Conservation (phyloP, 2,888 invertebrate genomes). For the Cerastis leucographa region DNA sequence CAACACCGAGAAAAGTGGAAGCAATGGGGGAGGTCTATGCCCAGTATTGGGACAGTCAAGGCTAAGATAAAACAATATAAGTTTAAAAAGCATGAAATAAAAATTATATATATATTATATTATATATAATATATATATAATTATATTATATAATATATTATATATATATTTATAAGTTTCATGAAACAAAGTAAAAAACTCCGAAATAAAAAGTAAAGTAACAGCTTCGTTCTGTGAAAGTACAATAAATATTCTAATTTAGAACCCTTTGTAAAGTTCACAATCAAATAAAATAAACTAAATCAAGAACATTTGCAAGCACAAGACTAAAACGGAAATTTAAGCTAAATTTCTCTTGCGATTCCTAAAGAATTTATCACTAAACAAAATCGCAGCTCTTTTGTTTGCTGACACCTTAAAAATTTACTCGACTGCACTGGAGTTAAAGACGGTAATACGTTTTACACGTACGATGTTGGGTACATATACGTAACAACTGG, state of each 20-base stretch:
- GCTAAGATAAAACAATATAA: too few relatives aligned
- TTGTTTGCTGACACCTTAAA: constrained; percentile 54
- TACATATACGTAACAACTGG: constrained; percentile 45
- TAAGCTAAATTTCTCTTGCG: constrained; percentile 16
- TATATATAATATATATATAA: too few relatives aligned
- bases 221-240: neutral
- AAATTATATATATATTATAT: too few relatives aligned
- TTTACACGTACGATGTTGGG: constrained; percentile 20
- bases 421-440: constrained; percentile 39
- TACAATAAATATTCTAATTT: neutral
- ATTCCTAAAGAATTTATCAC: constrained; percentile 34
- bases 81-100: too few relatives aligned
- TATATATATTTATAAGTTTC: too few relatives aligned
- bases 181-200: neutral
- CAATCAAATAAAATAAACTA: constrained; percentile 30
- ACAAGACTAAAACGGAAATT: neutral
- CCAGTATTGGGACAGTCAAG: too few relatives aligned
- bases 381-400: constrained; percentile 36
- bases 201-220: neutral
- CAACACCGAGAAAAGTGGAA: too few relatives aligned
- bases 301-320: constrained; percentile 30
- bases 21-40: too few relatives aligned
- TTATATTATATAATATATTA: too few relatives aligned
- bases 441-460: constrained; percentile 46
- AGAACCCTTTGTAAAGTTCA: constrained; percentile 12